These are phyloP conservation scores for Amphiura filiformis DNA, from an alignment of 35 echinoderm and acorn worm genomes.

Conservation along the genomic window DNA sequence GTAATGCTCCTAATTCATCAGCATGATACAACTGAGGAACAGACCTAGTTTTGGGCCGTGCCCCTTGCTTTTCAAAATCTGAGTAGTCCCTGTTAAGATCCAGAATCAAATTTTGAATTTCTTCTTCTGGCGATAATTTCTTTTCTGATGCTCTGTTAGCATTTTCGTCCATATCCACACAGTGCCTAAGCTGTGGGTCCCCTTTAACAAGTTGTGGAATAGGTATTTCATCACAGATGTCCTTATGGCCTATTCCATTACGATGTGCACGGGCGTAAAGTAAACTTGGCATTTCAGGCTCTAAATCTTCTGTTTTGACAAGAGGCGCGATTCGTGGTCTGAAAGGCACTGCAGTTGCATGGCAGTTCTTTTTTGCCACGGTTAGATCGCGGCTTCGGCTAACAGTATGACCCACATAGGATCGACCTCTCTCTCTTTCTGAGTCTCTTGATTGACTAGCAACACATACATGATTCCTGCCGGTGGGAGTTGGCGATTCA, in stretches of 20 bases:
- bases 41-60: conserved; percentile 1
- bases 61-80: neutral
- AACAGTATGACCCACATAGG: neutral
- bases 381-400: neutral
- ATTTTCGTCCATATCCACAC: neutral
- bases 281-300: neutral
- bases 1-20: conserved; percentile 1
- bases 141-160: neutral
- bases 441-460: neutral
- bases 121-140: neutral
- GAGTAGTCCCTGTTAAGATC: conserved; percentile 1
- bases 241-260: neutral
- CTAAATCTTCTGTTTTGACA: conserved; percentile 8
- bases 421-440: neutral
- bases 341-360: neutral
- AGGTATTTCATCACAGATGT: conserved; percentile 9
- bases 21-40: neutral
- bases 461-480: neutral
- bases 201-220: neutral
- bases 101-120: neutral
- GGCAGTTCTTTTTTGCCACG: neutral
- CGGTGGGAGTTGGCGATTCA: conserved; percentile 4
- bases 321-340: conserved; percentile 8
- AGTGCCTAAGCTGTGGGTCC: conserved; percentile 1
- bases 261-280: neutral